A percentile compares a stretch with the other conserved stretches of the same genome.
phyloP scores from a whole-genome alignment of 2,113 vertebrate genomes.

The Paraplagusia blochii region DNA sequence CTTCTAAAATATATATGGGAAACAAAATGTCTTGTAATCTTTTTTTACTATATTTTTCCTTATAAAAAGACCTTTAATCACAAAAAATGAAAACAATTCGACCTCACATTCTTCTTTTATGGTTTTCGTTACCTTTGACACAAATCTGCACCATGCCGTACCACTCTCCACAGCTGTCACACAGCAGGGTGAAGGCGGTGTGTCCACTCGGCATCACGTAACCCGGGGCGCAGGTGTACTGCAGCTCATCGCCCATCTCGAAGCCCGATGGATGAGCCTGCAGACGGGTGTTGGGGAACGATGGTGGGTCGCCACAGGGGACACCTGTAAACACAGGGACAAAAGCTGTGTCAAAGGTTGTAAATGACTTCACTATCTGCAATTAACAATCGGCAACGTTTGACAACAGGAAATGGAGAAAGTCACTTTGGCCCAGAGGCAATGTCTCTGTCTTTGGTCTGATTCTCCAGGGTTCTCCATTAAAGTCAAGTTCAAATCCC shows the following conservation, averaged over 20 bases:
- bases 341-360: not conserved
- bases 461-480: too few relatives aligned
- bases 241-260: constrained; percentile 89
- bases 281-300: constrained; percentile 85
- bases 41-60: too few relatives aligned
- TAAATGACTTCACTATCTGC: not conserved
- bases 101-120: not conserved
- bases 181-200: constrained; percentile 84
- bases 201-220: constrained; percentile 77
- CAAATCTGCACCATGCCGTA: constrained; percentile 90
- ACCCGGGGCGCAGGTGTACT: constrained; percentile 83
- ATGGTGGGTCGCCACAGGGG: constrained; percentile 87
- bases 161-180: constrained; percentile 94
- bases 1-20: too few relatives aligned
- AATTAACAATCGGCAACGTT: too few relatives aligned
- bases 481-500: too few relatives aligned
- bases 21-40: too few relatives aligned
- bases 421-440: too few relatives aligned
- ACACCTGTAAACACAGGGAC: constrained; percentile 70
- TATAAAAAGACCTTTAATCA: too few relatives aligned
- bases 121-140: constrained; percentile 80
- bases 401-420: too few relatives aligned
- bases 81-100: too few relatives aligned
- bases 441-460: too few relatives aligned
- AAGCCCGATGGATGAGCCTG: constrained; percentile 83